Evolutionary conservation across 2,888 invertebrate species (phyloP), one percentile per base, ranked within the genome.

Genomic region (Lasius fuliginosus): DNA sequence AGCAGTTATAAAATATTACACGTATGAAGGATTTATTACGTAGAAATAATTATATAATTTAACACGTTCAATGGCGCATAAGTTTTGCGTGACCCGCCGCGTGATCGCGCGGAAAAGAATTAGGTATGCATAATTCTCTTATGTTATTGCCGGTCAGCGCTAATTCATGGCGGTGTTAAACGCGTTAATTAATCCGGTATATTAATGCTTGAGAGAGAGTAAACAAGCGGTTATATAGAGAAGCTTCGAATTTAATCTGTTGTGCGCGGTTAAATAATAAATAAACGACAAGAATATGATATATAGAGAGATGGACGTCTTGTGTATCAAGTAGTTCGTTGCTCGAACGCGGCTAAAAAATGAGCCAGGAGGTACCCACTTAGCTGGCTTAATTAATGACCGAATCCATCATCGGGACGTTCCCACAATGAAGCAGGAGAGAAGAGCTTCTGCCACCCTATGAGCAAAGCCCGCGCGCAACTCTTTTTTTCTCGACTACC

Each of bases 391-490:
- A 85, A 90, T 90, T 85, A 84, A 89, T 87, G 88, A 85, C 49
- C 85, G 68, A 88, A 87, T 87, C 87, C 90, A 84, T 89, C 89
- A 85, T 75, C 83, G 86, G n/a, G 86, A 85, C 85, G 86, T 85
- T 84, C 84, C 36, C 83, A 88, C 88, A 87, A 89, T 88, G 83
- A 85, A 85, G 27, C 67, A 53, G 58, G 68, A 42, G 75, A 81
- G 58, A 73, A 42, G 75, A 81, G 42, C 75, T 62, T 69, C 46
- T 67, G 77, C 84, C 79, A 85, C 86, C 85, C 84, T 83, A 68
- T 40, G 40, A 64, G 68, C 77, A 42, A 68, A 77, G 60, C 42
- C 69, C 67, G 82, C 76, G 67, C 73, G 83, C 73, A 88, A 87
- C 83, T 85, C 88, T 86, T 88, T 84, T 53, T 53, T 77, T 76